Conservation (phyloP, 2,797 vertebrate genomes). For the Sylvia borin region DNA sequence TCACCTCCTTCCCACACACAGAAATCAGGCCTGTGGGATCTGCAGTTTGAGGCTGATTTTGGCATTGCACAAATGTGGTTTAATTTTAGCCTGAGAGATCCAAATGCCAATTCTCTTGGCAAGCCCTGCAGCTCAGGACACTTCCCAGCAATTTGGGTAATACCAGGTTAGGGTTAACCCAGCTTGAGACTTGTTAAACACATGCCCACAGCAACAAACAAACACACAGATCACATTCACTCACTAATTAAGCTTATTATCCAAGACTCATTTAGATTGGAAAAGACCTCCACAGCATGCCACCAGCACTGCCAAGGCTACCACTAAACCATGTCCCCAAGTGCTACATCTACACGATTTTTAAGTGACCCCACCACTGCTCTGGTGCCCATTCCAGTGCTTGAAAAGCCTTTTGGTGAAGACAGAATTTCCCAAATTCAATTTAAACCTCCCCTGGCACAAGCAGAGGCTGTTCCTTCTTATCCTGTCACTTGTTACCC, state of each 20-base stretch:
- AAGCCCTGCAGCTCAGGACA: not conserved
- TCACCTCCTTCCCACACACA: not conserved
- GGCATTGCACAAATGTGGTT: not conserved
- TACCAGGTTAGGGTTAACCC: not conserved
- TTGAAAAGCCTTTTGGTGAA: not conserved
- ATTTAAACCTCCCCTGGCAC: not conserved
- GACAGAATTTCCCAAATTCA: not conserved
- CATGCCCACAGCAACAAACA: not conserved
- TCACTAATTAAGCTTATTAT: not conserved
- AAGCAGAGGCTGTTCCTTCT: not conserved
- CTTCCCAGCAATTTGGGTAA: not conserved
- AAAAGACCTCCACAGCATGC: not conserved
- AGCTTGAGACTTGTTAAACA: not conserved
- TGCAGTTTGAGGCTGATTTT: not conserved
- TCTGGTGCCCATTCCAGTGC: not conserved
- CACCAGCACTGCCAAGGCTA: not conserved
- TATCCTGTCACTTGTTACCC: not conserved
- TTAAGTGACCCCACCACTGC: not conserved
- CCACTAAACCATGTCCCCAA: not conserved
- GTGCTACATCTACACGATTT: fast-evolving
- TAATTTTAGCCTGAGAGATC: not conserved
- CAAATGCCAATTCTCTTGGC: not conserved
- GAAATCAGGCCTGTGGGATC: not conserved
- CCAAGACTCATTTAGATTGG: not conserved
- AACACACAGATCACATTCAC: not conserved